Evolutionary conservation across 2,888 invertebrate genomes (phyloP).

Genomic region (Ochropleura leucogaster): DNA sequence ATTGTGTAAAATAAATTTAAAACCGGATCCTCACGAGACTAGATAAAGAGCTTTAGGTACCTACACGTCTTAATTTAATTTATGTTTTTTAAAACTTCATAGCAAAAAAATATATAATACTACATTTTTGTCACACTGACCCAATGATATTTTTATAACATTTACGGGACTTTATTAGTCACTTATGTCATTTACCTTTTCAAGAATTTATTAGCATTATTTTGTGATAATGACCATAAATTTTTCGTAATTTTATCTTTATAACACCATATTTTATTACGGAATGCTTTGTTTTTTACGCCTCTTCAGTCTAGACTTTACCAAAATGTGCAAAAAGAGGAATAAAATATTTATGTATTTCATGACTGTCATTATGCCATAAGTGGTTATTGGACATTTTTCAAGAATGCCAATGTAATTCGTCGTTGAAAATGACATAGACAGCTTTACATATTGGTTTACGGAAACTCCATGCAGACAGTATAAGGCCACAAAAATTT

Average conservation of each 20-base stretch:
- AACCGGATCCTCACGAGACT: constrained; percentile 44
- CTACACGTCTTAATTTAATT: constrained; percentile 25
- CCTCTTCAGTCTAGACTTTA: constrained; percentile 61
- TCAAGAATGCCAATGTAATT: background rate
- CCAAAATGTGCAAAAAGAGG: constrained; percentile 12
- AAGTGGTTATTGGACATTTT: constrained; percentile 1
- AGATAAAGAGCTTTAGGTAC: constrained; percentile 28
- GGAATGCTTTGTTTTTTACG: constrained; percentile 39
- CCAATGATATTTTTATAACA: constrained; percentile 55
- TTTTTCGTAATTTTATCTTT: constrained; percentile 25
- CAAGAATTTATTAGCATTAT: constrained; percentile 44
- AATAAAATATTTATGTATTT: constrained; percentile 22
- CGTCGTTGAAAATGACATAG: background rate
- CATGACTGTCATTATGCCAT: constrained; percentile 22
- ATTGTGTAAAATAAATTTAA: constrained; percentile 10
- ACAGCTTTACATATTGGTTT: background rate
- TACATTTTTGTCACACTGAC: constrained; percentile 53
- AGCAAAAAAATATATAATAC: constrained; percentile 20
- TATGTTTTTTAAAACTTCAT: constrained; percentile 18
- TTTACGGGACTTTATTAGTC: constrained; percentile 66
- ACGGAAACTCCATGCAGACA: background rate
- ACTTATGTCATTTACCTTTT: constrained; percentile 65
- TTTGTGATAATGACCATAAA: constrained; percentile 14
- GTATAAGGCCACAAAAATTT: background rate
- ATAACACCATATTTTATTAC: constrained; percentile 21